phyloP scores from a whole-genome alignment of 2,113 vertebrate genomes.

The Salminus brasiliensis region DNA sequence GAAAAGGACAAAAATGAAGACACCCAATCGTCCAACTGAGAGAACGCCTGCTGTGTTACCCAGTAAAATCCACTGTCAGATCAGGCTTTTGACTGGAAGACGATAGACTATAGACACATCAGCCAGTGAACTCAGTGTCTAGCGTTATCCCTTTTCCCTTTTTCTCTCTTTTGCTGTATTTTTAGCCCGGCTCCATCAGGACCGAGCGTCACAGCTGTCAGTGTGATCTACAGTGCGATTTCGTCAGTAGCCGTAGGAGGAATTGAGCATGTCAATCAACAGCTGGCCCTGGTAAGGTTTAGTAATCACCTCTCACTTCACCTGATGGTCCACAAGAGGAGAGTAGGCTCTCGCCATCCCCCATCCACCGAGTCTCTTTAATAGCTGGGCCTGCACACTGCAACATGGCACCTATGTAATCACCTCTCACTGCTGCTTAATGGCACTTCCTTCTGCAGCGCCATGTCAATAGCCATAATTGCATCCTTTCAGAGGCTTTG shows the following conservation, averaged over 20 bases:
- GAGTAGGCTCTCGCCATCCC: conserved; percentile 33
- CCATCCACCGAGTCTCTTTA: conserved; percentile 40
- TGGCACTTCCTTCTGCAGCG: conserved; percentile 56
- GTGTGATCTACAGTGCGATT: conserved; percentile 26
- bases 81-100: neutral
- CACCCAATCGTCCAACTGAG: neutral
- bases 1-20: neutral
- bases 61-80: neutral
- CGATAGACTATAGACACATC: neutral
- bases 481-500: conserved; percentile 57
- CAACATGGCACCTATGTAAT: conserved; percentile 55
- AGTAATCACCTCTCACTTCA: conserved; percentile 47
- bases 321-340: conserved; percentile 29
- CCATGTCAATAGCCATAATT: conserved; percentile 60
- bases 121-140: neutral
- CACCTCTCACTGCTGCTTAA: conserved; percentile 57
- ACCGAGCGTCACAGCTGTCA: neutral
- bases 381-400: conserved; percentile 52
- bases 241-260: conserved; percentile 37
- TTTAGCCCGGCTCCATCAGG: neutral
- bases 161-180: neutral
- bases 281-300: conserved; percentile 8
- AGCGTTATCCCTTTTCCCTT: neutral
- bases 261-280: conserved; percentile 45
- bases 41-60: neutral